phyloP scores from a whole-genome alignment of 23 tunicate species.

The Phallusia fumigata region DNA sequence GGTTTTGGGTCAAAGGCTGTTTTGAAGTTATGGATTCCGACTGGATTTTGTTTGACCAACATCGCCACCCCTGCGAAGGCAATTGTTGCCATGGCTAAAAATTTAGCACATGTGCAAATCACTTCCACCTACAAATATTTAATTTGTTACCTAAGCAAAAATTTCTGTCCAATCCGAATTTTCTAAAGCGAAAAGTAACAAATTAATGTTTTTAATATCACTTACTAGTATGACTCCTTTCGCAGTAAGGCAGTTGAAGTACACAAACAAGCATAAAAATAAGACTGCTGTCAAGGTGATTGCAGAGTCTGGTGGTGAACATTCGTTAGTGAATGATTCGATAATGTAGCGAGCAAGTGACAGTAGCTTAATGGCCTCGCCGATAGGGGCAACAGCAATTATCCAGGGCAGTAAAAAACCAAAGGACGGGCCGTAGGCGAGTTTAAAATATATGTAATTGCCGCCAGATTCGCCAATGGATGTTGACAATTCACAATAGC shows the following conservation, averaged over 20 bases:
- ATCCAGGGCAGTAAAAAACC: not conserved
- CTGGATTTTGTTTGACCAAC: not conserved
- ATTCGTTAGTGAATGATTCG: not conserved
- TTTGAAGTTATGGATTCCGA: not conserved
- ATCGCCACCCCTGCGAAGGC: not conserved
- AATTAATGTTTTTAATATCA: too few relatives aligned
- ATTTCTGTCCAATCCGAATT: too few relatives aligned
- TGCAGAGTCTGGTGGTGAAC: not conserved
- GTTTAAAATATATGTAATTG: not conserved
- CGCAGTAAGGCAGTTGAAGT: not conserved
- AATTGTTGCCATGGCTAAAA: not conserved
- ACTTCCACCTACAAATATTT: not conserved
- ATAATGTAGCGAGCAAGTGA: not conserved
- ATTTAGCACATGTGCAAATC: not conserved
- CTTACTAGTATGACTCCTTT: not conserved
- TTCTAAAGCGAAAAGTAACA: too few relatives aligned
- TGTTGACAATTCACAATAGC: not conserved
- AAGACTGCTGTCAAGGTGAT: not conserved
- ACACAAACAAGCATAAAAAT: not conserved
- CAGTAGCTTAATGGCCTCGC: not conserved
- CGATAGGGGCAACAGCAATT: not conserved
- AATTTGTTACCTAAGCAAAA: too few relatives aligned
- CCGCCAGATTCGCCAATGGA: not conserved
- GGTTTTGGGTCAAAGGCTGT: conserved; percentile 2
- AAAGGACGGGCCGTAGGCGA: not conserved